These are phyloP conservation scores for Mormyrus iriodes DNA, from an alignment of 2,113 vertebrate species.

Conservation along the genomic window DNA sequence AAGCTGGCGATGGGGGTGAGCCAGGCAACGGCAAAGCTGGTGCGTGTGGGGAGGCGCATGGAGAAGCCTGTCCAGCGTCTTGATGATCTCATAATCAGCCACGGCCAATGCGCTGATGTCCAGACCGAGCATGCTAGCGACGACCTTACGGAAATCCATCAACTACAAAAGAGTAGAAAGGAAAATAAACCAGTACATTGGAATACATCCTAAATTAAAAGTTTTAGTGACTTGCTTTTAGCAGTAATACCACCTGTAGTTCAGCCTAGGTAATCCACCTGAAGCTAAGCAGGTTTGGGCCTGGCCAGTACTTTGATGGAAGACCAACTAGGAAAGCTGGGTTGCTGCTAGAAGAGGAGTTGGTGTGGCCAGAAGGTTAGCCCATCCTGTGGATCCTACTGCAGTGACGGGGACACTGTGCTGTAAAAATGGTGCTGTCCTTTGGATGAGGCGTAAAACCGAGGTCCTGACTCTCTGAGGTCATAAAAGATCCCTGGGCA, in stretches of 20 bases:
- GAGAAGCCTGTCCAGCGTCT: constrained; percentile 66
- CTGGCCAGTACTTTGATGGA: not conserved
- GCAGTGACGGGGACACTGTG: not conserved
- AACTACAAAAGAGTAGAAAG: constrained; percentile 53
- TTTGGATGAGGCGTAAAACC: too few species aligned
- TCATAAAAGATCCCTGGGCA: too few species aligned
- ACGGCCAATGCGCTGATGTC: constrained; percentile 51
- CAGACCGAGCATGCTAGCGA: constrained; percentile 71
- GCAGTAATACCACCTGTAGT: not conserved
- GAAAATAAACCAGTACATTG: not conserved
- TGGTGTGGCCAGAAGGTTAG: not conserved
- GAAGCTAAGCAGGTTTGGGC: not conserved
- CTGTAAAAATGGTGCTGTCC: not conserved
- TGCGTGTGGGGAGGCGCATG: constrained; percentile 63
- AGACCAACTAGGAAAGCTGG: not conserved
- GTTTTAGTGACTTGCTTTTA: not conserved
- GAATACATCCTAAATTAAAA: not conserved
- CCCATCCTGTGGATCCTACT: not conserved
- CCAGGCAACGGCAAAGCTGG: constrained; percentile 30
- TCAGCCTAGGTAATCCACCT: not conserved
- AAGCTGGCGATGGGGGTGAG: constrained; percentile 35
- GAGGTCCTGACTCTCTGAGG: too few species aligned
- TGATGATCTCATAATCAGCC: constrained; percentile 79
- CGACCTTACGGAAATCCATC: constrained; percentile 70
- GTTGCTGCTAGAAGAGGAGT: not conserved